Evolutionary conservation across 1,140 invertebrate genomes (phyloP).

Genomic region (Panulirus ornatus): DNA sequence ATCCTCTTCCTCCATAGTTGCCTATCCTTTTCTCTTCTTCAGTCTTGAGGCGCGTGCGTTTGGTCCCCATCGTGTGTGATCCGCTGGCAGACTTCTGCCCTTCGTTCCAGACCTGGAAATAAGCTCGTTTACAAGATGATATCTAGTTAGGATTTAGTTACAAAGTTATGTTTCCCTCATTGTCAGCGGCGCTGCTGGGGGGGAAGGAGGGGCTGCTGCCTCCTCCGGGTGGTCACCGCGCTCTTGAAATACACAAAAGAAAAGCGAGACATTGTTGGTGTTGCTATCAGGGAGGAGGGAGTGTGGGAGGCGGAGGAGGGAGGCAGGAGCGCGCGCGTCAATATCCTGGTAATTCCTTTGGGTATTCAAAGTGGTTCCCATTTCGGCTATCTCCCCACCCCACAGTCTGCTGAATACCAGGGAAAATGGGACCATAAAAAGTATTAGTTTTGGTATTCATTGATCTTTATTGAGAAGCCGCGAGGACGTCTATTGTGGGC

Average conservation of each 20-base stretch:
- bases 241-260: neutral
- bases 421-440: slow-evolving; percentile 65
- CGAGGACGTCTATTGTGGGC: slow-evolving; percentile 26
- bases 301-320: too few relatives aligned
- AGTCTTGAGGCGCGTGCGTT: too few relatives aligned
- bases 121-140: too few relatives aligned
- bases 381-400: slow-evolving; percentile 51
- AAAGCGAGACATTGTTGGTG: slow-evolving; percentile 2
- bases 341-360: slow-evolving; percentile 43
- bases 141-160: too few relatives aligned
- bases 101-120: too few relatives aligned
- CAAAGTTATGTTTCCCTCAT: too few relatives aligned
- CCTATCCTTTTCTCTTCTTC: too few relatives aligned
- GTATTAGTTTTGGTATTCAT: slow-evolving; percentile 64
- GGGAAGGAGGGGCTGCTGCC: neutral
- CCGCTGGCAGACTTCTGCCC: too few relatives aligned
- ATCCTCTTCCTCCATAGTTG: too few relatives aligned
- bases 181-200: too few relatives aligned
- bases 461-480: slow-evolving; percentile 52
- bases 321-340: slow-evolving; percentile 18
- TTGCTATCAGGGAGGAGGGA: slow-evolving; percentile 32
- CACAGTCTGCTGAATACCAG: slow-evolving; percentile 57
- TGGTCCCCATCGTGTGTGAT: too few relatives aligned
- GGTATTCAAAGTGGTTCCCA: slow-evolving; percentile 61
- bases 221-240: too few relatives aligned